Evolutionary conservation across 2,888 invertebrate species (phyloP).

Genomic region (Drosophila engyochracea): DNA sequence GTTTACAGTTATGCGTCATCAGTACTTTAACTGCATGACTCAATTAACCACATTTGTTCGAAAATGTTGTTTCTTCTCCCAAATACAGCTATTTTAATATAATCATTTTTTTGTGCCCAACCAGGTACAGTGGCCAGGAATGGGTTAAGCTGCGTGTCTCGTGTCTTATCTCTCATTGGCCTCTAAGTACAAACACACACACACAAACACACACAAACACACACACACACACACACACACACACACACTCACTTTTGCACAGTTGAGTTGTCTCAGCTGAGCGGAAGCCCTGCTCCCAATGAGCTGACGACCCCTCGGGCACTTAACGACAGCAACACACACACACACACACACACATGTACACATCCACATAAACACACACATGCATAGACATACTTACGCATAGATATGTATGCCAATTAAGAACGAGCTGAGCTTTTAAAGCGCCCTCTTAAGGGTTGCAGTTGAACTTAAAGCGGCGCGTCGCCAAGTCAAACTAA

Average conservation of each 20-base stretch:
- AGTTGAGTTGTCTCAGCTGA: constrained; percentile 51
- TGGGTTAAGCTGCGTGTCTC: constrained; percentile 17
- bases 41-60: not conserved
- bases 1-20: not conserved
- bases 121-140: not conserved
- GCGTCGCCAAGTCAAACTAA: constrained; percentile 54
- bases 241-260: constrained; percentile 8
- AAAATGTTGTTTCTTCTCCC: not conserved
- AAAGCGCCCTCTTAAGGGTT: constrained; percentile 10
- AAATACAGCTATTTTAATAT: not conserved
- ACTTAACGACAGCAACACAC: constrained; percentile 16
- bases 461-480: constrained; percentile 50
- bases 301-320: constrained; percentile 24
- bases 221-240: not conserved
- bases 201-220: not conserved
- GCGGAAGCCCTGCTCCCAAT: constrained; percentile 38
- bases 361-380: not conserved
- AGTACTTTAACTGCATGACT: not conserved
- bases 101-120: not conserved
- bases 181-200: constrained; percentile 13
- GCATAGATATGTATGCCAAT: constrained; percentile 40
- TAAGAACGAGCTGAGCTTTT: constrained; percentile 45
- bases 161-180: constrained; percentile 54
- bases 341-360: not conserved
- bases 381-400: not conserved